phyloP scores from a whole-genome alignment of 2,113 vertebrate genomes.

The Nothobranchius kuhntae region DNA sequence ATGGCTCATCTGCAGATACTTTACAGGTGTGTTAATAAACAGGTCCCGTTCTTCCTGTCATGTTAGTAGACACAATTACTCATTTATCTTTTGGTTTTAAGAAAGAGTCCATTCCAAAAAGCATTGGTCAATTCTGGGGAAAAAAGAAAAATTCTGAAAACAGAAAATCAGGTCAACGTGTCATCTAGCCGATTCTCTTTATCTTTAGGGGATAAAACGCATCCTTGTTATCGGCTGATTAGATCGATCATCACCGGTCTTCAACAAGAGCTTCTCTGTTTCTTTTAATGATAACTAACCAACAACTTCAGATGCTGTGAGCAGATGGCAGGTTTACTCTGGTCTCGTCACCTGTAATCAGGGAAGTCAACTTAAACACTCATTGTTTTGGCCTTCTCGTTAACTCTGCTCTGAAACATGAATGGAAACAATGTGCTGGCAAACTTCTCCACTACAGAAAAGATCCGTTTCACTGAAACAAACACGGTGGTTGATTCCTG shows the following conservation, averaged over 20 bases:
- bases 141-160: no score
- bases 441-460: neutral
- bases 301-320: constrained; percentile 11
- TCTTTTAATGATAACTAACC: constrained; percentile 7
- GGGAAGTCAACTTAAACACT: neutral
- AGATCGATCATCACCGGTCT: neutral
- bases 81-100: no score
- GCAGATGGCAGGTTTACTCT: constrained; percentile 19
- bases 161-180: neutral
- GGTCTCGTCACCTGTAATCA: neutral
- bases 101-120: no score
- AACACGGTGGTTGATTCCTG: constrained; percentile 28
- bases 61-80: no score
- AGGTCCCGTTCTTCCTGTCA: no score
- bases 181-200: neutral
- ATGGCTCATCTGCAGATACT: no score
- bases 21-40: no score
- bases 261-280: neutral
- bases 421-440: neutral
- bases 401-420: no score
- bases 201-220: fast-evolving
- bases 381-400: neutral
- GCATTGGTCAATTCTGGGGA: no score
- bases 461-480: neutral
- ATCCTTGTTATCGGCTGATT: no score